Percentiles rank a stretch among this genome's conserved stretches.
These are phyloP conservation scores for Diglossa cyanea DNA, from an alignment of 2,797 vertebrate species.

Conservation along the genomic window DNA sequence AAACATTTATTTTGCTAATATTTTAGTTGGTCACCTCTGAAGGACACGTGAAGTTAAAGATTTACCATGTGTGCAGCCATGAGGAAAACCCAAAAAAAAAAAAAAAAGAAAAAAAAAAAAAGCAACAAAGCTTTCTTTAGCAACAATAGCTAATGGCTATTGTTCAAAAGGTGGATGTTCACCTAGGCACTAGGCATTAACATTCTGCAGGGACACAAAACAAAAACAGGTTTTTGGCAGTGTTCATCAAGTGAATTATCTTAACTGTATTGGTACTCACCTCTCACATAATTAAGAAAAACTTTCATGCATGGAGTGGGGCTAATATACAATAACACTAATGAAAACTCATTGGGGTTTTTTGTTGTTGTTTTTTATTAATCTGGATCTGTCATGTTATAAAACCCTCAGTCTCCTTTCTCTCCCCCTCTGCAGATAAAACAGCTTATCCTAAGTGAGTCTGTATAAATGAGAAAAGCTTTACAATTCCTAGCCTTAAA, in stretches of 20 bases:
- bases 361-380: neutral
- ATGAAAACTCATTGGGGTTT: neutral
- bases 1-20: conserved; percentile 87
- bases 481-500: neutral
- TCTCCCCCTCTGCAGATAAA: conserved; percentile 6
- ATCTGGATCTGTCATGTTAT: neutral
- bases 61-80: conserved; percentile 78
- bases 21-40: conserved; percentile 83
- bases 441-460: neutral
- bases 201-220: conserved; percentile 24
- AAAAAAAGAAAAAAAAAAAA: neutral
- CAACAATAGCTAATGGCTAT: conserved; percentile 11
- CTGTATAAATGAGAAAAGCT: neutral
- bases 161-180: conserved; percentile 59
- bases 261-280: conserved; percentile 18
- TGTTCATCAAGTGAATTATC: conserved; percentile 43
- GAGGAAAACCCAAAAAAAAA: conserved; percentile 17
- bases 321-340: conserved; percentile 5
- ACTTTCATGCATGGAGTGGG: neutral
- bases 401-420: neutral
- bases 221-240: conserved; percentile 50
- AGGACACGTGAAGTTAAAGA: conserved; percentile 83
- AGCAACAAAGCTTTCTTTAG: neutral
- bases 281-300: conserved; percentile 40
- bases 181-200: conserved; percentile 34